Conservation (phyloP, 2,888 invertebrate species). For the Sminthurinus aureus region DNA sequence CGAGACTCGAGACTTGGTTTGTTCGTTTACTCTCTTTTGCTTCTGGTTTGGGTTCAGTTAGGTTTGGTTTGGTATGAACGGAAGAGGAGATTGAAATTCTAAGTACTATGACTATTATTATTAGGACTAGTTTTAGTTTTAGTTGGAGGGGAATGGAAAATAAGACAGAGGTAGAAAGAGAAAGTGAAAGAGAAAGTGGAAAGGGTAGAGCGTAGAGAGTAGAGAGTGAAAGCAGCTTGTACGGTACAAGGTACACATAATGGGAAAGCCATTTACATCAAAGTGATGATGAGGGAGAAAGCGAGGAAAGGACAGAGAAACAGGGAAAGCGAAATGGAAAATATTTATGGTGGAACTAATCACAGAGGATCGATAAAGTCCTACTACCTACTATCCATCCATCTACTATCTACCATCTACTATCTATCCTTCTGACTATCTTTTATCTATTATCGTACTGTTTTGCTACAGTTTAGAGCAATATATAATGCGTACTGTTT, state of each 20-base stretch:
- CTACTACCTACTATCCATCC: neutral
- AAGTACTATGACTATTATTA: neutral
- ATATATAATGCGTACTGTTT: neutral
- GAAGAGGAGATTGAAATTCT: too few species aligned
- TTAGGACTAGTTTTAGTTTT: neutral
- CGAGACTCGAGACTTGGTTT: neutral
- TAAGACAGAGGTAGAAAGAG: neutral
- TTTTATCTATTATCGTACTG: neutral
- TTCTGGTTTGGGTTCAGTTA: too few species aligned
- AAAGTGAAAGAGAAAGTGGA: slow-evolving; percentile 17
- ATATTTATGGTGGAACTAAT: slow-evolving; percentile 51
- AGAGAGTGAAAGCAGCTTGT: neutral
- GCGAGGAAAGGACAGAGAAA: neutral
- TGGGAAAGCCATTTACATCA: slow-evolving; percentile 30
- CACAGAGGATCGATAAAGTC: slow-evolving; percentile 40
- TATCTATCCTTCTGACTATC: neutral
- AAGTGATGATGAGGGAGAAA: slow-evolving; percentile 44
- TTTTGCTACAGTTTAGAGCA: too few species aligned
- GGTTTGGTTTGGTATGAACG: too few species aligned
- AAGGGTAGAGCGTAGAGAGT: neutral
- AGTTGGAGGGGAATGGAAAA: too few species aligned
- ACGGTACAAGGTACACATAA: too few species aligned
- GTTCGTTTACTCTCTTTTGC: too few species aligned
- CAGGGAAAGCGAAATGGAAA: slow-evolving; percentile 31
- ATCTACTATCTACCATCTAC: neutral